Evolutionary conservation across 2,113 vertebrate species (phyloP).

Genomic region (Holacanthus passer): DNA sequence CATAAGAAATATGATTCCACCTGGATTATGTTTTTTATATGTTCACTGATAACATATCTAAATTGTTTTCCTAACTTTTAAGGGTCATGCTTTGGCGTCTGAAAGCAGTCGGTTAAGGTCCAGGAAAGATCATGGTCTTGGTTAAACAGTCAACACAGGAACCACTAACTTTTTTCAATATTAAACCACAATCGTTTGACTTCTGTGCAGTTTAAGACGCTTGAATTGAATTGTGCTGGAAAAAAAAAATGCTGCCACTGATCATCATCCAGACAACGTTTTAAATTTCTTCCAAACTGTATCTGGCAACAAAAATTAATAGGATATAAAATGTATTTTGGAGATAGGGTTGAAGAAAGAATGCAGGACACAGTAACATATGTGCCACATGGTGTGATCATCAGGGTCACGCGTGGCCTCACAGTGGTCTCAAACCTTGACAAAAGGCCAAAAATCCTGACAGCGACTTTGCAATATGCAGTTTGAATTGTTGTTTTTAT

Average conservation of each 20-base stretch:
- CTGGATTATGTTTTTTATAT: background rate
- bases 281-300: background rate
- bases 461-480: background rate
- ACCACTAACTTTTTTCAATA: background rate
- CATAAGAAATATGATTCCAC: background rate
- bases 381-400: background rate
- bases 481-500: conserved; percentile 26
- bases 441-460: background rate
- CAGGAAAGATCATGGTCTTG: background rate
- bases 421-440: background rate
- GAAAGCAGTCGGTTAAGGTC: background rate
- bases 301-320: conserved; percentile 2
- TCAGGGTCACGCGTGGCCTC: background rate
- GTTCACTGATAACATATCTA: too few species aligned
- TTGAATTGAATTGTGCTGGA: too few species aligned
- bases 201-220: background rate
- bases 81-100: background rate
- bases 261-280: background rate
- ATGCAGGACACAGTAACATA: background rate
- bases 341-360: background rate
- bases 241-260: background rate
- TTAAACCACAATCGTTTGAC: too few species aligned
- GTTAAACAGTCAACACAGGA: background rate
- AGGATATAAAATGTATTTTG: background rate
- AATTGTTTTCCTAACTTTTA: too few species aligned